Percentiles rank a stretch among this genome's conserved stretches.
These are phyloP conservation scores for Mythimna loreyi DNA, from an alignment of 2,888 invertebrate genomes.

Conservation along the genomic window DNA sequence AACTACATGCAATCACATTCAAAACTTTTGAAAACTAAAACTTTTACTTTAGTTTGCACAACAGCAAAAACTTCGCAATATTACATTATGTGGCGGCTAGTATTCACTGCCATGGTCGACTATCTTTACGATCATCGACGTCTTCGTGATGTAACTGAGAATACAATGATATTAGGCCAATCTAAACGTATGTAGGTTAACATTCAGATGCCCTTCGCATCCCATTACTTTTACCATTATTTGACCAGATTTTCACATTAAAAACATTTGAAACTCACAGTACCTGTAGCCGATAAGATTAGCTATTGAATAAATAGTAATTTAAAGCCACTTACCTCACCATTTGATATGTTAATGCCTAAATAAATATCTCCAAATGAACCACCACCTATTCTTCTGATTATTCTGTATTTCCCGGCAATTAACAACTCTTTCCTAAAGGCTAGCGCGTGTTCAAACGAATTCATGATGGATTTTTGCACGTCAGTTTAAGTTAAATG, in stretches of 20 bases:
- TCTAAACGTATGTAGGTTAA: slow-evolving; percentile 61
- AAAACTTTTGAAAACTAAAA: slow-evolving; percentile 34
- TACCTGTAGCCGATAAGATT: slow-evolving; percentile 3
- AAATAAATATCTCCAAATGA: slow-evolving; percentile 99
- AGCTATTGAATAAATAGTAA: slow-evolving; percentile 23
- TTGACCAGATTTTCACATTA: slow-evolving; percentile 29
- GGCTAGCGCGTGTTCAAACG: slow-evolving; percentile 65
- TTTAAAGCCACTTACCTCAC: slow-evolving; percentile 92
- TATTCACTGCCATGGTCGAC: slow-evolving; percentile 51
- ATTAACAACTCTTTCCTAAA: slow-evolving; percentile 66
- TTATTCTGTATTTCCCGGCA: slow-evolving; percentile 95
- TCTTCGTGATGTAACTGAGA: slow-evolving; percentile 55
- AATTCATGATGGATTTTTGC: slow-evolving; percentile 55
- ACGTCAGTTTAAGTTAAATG: slow-evolving; percentile 42
- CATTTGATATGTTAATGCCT: slow-evolving; percentile 96
- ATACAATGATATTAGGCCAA: slow-evolving; percentile 55
- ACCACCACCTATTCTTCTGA: slow-evolving; percentile 98
- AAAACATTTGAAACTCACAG: slow-evolving; percentile 26
- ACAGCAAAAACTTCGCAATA: slow-evolving; percentile 10
- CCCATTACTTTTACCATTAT: slow-evolving; percentile 56
- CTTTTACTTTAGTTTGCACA: slow-evolving; percentile 16
- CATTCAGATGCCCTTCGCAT: slow-evolving; percentile 64
- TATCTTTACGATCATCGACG: slow-evolving; percentile 31
- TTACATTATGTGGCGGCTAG: slow-evolving; percentile 11
- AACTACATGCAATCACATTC: not conserved